Conservation (phyloP, 2,113 vertebrate species). For the Myotis brandtii region DNA sequence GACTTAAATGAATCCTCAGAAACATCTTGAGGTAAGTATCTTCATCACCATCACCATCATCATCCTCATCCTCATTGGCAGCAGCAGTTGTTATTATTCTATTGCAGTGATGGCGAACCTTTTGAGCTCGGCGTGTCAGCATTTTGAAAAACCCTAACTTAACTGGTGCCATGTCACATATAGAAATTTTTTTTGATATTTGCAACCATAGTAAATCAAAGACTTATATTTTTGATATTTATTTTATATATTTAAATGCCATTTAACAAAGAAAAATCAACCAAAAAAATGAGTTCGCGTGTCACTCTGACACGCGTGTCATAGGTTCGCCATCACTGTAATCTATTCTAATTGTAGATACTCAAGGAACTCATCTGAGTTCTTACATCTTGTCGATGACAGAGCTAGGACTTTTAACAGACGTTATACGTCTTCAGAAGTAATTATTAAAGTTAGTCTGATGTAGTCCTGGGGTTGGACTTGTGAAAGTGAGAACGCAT, state of each 20-base stretch:
- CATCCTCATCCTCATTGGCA: neutral
- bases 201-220: no score
- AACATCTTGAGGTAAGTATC: neutral
- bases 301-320: no score
- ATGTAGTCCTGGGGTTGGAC: neutral
- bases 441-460: slow-evolving; percentile 44
- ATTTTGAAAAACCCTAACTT: no score
- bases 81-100: neutral
- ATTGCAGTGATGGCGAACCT: no score
- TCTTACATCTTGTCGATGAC: neutral
- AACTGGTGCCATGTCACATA: no score
- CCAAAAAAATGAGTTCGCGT: no score
- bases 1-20: neutral
- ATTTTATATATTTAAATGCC: no score
- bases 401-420: neutral
- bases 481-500: neutral
- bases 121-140: no score
- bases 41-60: neutral
- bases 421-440: slow-evolving; percentile 9
- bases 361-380: neutral
- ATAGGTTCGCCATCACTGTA: no score
- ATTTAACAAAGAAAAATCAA: no score
- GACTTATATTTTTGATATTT: no score
- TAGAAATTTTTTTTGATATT: no score
- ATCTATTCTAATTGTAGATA: neutral